Evolutionary conservation across 2,888 invertebrate genomes (phyloP).

Genomic region (Cheiracanthium punctorium): DNA sequence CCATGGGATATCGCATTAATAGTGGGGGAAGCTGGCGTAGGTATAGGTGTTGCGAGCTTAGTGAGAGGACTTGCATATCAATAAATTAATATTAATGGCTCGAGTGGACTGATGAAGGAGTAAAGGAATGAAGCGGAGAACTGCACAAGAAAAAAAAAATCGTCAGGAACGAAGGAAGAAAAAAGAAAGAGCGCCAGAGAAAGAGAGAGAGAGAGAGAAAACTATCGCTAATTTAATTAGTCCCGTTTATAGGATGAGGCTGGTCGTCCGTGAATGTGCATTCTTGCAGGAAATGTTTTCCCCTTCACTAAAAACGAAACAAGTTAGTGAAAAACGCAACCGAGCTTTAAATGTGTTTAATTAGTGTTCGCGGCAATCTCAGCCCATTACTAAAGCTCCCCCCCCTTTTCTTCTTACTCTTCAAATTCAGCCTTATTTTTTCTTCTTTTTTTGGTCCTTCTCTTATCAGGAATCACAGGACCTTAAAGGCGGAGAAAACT

Average conservation of each 20-base stretch:
- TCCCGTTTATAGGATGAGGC: constrained; percentile 70
- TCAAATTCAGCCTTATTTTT: constrained; percentile 49
- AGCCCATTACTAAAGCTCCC: constrained; percentile 66
- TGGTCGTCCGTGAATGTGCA: constrained; percentile 70
- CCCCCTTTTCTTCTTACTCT: constrained; percentile 46
- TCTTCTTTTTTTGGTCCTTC: constrained; percentile 54
- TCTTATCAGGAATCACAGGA: constrained; percentile 70
- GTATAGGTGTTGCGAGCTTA: constrained; percentile 56
- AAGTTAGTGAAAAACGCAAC: constrained; percentile 71
- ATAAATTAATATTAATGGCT: constrained; percentile 70
- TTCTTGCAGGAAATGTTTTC: constrained; percentile 71
- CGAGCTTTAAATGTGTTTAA: constrained; percentile 71
- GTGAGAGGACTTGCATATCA: constrained; percentile 62
- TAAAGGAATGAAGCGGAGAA: constrained; percentile 46
- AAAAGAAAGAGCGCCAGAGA: constrained; percentile 56
- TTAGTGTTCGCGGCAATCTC: constrained; percentile 71
- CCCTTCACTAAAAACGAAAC: constrained; percentile 71
- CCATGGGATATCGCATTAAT: constrained; percentile 52
- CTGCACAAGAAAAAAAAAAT: constrained; percentile 52
- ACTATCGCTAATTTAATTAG: constrained; percentile 71
- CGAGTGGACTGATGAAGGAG: constrained; percentile 65
- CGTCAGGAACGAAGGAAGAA: constrained; percentile 32
- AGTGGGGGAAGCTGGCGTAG: constrained; percentile 36
- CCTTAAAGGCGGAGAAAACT: constrained; percentile 70
- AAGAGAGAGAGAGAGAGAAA: constrained; percentile 67